Conservation (phyloP, 2,888 invertebrate genomes). For the Sturmia bella region DNA sequence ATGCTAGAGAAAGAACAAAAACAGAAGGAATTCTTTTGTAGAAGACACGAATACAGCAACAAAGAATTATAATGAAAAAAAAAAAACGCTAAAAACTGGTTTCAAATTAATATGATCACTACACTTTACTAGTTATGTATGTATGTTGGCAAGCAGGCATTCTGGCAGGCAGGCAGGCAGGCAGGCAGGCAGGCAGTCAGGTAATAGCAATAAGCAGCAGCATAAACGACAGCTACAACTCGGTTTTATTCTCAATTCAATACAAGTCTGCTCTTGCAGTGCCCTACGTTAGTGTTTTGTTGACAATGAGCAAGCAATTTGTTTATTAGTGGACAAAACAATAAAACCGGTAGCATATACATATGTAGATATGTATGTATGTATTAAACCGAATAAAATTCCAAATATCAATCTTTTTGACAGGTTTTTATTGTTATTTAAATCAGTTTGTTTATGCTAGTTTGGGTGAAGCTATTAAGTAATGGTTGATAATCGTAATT, state of each 20-base stretch:
- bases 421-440: too few species aligned
- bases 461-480: too few species aligned
- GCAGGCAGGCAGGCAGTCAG: constrained; percentile 26
- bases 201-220: constrained; percentile 52
- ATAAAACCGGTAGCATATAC: too few species aligned
- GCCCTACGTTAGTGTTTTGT: constrained; percentile 12
- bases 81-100: constrained; percentile 76
- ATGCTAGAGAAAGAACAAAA: constrained; percentile 54
- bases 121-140: constrained; percentile 53
- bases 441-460: too few species aligned
- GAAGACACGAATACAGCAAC: constrained; percentile 57
- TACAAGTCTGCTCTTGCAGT: neutral
- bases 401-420: too few species aligned
- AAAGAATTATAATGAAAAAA: constrained; percentile 45
- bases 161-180: constrained; percentile 22
- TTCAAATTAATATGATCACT: constrained; percentile 80
- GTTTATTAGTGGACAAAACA: too few species aligned
- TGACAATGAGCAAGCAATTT: too few species aligned
- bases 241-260: constrained; percentile 45
- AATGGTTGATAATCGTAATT: too few species aligned
- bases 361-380: neutral
- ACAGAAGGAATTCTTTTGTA: constrained; percentile 68
- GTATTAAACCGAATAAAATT: too few species aligned
- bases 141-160: too few species aligned
- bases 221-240: constrained; percentile 36